Evolutionary conservation across 2,113 vertebrate genomes (phyloP).

Genomic region (Macaca fascicularis): T2T-MFA8v1.1 NC_088380.1:164163501-164164000

Average conservation of each 20-base stretch:
- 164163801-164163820: not conserved
- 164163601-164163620: not conserved
- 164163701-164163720: accelerated
- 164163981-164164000: not conserved
- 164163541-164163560: not conserved
- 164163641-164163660: not conserved
- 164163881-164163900: not conserved
- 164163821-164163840: not conserved
- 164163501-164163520: not conserved
- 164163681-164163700: not conserved
- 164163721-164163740: no score
- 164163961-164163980: not conserved
- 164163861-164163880: not conserved
- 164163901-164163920: not conserved
- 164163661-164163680: not conserved
- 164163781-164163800: not conserved
- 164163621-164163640: not conserved
- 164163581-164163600: not conserved
- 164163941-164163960: not conserved
- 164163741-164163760: not conserved
- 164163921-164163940: not conserved
- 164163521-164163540: not conserved
- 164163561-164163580: not conserved
- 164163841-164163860: not conserved
- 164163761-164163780: not conserved